Evolutionary conservation across 2,797 vertebrate genomes (phyloP).

Genomic region (Alectoris magna): DNA sequence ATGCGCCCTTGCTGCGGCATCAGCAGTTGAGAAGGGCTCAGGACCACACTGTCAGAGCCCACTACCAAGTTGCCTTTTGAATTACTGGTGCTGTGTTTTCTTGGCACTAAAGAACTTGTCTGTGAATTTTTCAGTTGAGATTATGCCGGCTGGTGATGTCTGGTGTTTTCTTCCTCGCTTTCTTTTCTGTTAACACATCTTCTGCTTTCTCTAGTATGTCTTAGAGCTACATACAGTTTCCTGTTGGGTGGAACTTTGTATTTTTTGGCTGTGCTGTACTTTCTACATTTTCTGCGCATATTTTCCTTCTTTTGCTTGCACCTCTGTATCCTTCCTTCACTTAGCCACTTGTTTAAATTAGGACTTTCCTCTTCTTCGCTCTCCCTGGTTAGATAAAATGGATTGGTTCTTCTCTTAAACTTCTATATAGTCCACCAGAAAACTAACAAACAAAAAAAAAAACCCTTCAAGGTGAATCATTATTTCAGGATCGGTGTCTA

Average conservation of each 20-base stretch:
- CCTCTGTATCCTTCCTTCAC: conserved; percentile 9
- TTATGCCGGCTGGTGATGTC: conserved; percentile 34
- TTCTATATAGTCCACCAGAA: conserved; percentile 47
- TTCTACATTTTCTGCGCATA: conserved; percentile 15
- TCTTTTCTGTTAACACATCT: conserved; percentile 51
- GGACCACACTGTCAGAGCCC: not conserved
- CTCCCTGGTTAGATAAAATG: conserved; percentile 21
- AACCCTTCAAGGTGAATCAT: conserved; percentile 26
- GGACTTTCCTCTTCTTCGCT: not conserved
- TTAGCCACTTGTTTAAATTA: not conserved
- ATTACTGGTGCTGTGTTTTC: not conserved
- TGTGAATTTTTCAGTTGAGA: conserved; percentile 35
- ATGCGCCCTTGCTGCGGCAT: not conserved
- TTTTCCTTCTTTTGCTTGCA: not conserved
- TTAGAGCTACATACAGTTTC: conserved; percentile 48
- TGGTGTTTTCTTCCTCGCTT: conserved; percentile 60
- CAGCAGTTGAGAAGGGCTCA: not conserved
- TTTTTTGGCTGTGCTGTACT: conserved; percentile 45
- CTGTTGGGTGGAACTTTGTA: conserved; percentile 33
- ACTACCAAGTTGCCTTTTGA: not conserved
- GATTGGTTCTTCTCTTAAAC: not conserved
- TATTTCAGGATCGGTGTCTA: conserved; percentile 54
- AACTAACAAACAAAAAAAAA: not conserved
- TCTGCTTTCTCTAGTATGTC: conserved; percentile 31
- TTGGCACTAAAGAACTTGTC: conserved; percentile 9